Evolutionary conservation across 2,113 vertebrate genomes (phyloP), one percentile per base, ranked within the genome.

Genomic region (Gavialis gangeticus): DNA sequence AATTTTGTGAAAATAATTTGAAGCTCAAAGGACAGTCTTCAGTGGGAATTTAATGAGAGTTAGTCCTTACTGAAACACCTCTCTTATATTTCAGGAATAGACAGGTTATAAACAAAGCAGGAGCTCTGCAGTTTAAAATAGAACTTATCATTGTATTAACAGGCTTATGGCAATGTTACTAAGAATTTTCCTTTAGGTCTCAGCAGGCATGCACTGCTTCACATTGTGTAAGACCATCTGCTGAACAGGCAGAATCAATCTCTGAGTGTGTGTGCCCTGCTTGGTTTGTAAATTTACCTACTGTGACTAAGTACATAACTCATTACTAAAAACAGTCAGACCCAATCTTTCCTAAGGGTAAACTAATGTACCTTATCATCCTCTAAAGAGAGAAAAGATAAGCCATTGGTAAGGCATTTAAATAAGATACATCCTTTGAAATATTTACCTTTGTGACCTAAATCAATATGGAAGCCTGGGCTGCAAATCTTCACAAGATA

Each of bases 261-360:
- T 94, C 80, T 0, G 9, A 96, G 88, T 24, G n/a, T 82, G n/a
- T 82, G 66, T 75, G 84, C 95, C 92, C 94, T 94, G 94, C 95
- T 90, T 87, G 58, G 84, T 94, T 85, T 95, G 94, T 82, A 95
- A 91, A 93, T 96, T 92, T 91, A 91, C 96, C 95, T 92, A 84
- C 96, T 97, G 96, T 89, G 97, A 80, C 80, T 95, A 94, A 93
- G 92, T 84, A 91, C 75, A 77, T 90, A 97, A 91, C 82, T 94
- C 92, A 92, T 97, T 96, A 97, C 90, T 95, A 94, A 94, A 96
- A 97, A 93, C 96, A 96, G 96, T 81, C 82, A 96, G 96, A 92
- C 93, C 88, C 93, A 89, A 93, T 85, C 89, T 89, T 96, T 93
- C 95, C 93, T 81, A 63, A 92, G 88, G 88, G 92, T 85, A 93